Conservation (phyloP, 2,888 invertebrate species). For the Latrodectus elegans region DNA sequence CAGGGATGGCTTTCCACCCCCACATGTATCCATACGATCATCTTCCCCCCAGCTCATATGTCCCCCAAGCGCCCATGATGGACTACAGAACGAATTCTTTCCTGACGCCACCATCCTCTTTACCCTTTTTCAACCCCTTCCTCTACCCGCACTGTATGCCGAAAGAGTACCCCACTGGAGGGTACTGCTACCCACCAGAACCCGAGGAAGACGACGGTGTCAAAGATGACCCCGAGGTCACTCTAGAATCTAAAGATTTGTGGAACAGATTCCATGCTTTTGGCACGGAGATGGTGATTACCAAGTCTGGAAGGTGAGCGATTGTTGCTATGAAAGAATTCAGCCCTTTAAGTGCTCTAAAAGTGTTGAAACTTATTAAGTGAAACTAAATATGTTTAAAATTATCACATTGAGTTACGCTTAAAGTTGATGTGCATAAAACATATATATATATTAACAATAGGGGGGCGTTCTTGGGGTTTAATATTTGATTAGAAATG, state of each 20-base stretch:
- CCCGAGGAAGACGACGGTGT: constrained; percentile 80
- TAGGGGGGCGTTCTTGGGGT: no score
- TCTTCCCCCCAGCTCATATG: not conserved
- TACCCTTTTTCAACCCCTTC: constrained; percentile 17
- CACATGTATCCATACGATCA: constrained; percentile 26
- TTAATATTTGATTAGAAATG: no score
- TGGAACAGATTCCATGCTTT: constrained; percentile 99
- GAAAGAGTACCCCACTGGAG: constrained; percentile 76
- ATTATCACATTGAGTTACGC: not conserved
- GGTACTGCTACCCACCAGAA: constrained; percentile 83
- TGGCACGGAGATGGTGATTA: constrained; percentile 99
- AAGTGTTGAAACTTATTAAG: not conserved
- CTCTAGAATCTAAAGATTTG: constrained; percentile 96
- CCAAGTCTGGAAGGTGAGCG: constrained; percentile 95
- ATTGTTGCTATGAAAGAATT: not conserved
- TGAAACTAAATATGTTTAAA: not conserved
- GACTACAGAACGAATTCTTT: constrained; percentile 94
- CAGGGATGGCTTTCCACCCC: constrained; percentile 53
- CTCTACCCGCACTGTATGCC: constrained; percentile 19
- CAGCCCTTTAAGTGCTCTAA: not conserved
- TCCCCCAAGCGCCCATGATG: constrained; percentile 31
- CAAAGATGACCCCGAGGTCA: constrained; percentile 94
- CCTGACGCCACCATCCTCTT: constrained; percentile 78
- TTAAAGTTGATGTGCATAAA: not conserved
- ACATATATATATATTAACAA: no score